These are phyloP conservation scores for Natrix natrix DNA, from an alignment of 2,797 vertebrate species.

Conservation along the genomic window DNA sequence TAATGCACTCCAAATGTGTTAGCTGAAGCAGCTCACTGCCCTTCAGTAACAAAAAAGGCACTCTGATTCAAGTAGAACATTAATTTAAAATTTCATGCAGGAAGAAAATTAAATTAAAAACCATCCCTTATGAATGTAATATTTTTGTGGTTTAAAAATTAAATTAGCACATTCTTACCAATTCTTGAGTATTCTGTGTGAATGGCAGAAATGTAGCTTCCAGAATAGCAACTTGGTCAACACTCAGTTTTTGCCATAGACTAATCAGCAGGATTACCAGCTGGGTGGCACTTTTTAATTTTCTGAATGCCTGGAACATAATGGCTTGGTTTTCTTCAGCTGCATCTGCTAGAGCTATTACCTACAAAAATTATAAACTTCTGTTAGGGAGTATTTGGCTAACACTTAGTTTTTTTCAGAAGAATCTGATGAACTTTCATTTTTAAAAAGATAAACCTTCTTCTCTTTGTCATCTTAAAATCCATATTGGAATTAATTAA, in stretches of 20 bases:
- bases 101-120: conserved; percentile 26
- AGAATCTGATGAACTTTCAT: conserved; percentile 54
- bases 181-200: conserved; percentile 83
- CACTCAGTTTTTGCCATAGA: conserved; percentile 86
- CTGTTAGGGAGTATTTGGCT: conserved; percentile 57
- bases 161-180: conserved; percentile 71
- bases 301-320: conserved; percentile 82
- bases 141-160: conserved; percentile 8
- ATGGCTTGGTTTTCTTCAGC: conserved; percentile 82
- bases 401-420: conserved; percentile 57
- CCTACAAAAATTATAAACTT: conserved; percentile 73
- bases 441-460: conserved; percentile 60
- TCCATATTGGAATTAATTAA: conserved; percentile 44
- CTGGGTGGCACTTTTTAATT: conserved; percentile 85
- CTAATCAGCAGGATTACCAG: conserved; percentile 85
- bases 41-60: background rate
- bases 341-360: conserved; percentile 89
- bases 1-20: background rate
- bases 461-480: conserved; percentile 56
- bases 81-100: conserved; percentile 1
- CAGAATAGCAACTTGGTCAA: conserved; percentile 84
- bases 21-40: background rate
- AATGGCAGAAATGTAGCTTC: conserved; percentile 89
- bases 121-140: background rate
- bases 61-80: background rate